Evolutionary conservation across 2,888 invertebrate species (phyloP).

Genomic region (Allacma fusca): DNA sequence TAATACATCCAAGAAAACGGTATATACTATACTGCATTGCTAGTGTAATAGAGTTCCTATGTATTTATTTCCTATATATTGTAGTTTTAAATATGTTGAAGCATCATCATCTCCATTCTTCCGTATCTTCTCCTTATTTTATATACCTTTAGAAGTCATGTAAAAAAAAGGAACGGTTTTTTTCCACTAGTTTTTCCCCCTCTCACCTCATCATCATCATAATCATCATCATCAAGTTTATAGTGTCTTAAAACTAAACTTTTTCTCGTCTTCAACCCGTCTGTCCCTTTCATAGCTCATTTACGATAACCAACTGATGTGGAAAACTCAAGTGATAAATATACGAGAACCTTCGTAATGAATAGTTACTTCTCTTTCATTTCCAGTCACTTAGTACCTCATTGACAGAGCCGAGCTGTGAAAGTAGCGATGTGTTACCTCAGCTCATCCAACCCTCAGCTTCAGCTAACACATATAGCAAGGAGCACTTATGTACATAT

Average conservation of each 20-base stretch:
- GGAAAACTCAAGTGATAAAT: slow-evolving; percentile 31
- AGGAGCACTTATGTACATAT: no score
- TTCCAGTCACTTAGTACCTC: slow-evolving; percentile 33
- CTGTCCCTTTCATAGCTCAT: slow-evolving; percentile 36
- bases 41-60: no score
- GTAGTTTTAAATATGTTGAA: no score
- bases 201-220: slow-evolving; percentile 21
- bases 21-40: no score
- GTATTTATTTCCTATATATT: no score
- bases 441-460: no score
- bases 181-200: slow-evolving; percentile 4
- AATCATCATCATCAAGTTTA: slow-evolving; percentile 33
- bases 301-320: slow-evolving; percentile 32
- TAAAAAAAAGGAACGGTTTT: slow-evolving; percentile 4
- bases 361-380: slow-evolving; percentile 38
- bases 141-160: no score
- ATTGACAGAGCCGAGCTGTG: slow-evolving; percentile 37
- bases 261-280: background rate
- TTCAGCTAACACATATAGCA: no score
- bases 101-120: no score
- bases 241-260: slow-evolving; percentile 30
- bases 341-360: slow-evolving; percentile 34
- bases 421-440: slow-evolving; percentile 20
- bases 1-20: no score
- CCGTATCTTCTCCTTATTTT: no score